Base-by-base conservation (phyloP, 2,888 invertebrate species). In the Isoperla grammatica region DNA sequence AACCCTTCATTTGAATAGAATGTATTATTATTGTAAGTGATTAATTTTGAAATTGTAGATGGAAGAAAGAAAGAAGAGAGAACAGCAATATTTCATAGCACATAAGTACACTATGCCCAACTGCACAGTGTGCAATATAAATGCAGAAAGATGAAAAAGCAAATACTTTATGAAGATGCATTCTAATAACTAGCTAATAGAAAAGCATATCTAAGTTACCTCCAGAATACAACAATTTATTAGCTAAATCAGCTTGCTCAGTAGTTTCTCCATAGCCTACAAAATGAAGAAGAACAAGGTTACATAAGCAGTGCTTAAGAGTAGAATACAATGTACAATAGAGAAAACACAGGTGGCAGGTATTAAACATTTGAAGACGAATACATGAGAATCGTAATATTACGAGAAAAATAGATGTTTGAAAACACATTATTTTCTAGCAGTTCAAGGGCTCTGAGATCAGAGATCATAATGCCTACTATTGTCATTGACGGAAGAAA, bases 201-300 rank as follows among this genome's bases (percentile, higher is more conserved):
- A 45, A 45, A 43, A 56, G 56, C 37, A 17, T 35, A n/a, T 15
- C 54, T 42, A 50, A 40, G 63, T 71, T 76, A 80, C 80, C 80
- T 76, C 91, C 91, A 68, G 92, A 92, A 80, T 91, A 87, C 71
- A 93, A 81, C 78, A 91, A 84, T 79, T 90, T 90, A 79, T 91
- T 88, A 67, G 90, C 91, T 74, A 92, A 79, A 76, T 86, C 84
- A 54, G 86, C 85, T 74, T 92, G 90, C 74, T 92, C 91, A 67
- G 86, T 85, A 67, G 89, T 88, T 69, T 85, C 84, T 67, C 86
- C 85, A 74, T 83, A 83, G 73, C 87, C 87, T 87, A 76, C 48
- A 72, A 75, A 74, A 65, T 67, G 71, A 69, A 65, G 61, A 62
- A 63, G 23, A 55, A 46, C 13, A 35, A 45, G 45, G 45, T 23